Evolutionary conservation across 2,797 vertebrate species (phyloP), one percentile per base, ranked within the genome.

Genomic region (Harpagifer antarcticus): DNA sequence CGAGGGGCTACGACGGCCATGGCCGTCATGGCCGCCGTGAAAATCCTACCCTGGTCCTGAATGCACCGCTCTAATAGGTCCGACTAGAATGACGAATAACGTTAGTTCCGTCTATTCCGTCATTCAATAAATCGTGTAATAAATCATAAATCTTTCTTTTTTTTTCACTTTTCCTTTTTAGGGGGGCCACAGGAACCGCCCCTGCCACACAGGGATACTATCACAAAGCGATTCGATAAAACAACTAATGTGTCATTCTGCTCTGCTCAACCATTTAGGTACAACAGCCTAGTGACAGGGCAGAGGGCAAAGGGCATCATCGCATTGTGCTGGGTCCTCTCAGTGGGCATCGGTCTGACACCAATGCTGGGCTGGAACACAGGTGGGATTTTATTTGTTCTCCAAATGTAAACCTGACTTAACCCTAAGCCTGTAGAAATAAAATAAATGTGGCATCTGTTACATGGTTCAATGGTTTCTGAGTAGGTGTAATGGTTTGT

Each of bases 301-400:
- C 81, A 77, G 16, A 95, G 97, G 82, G 98, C 98, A 49, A 98
- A 98, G 89, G 93, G 92, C 60, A 95, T 98, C 89, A 97, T 99
- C 53, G 95, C 95, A 0, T 65, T 99, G 84, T 99, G 98, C 91
- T 99, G 98, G 98, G 86, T 97, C 48, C 85, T 99, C 63, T 99
- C 98, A 1, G 93, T 96, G 1, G 91, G 92, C 79, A 99, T 99
- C 1, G 98, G 98, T 77, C 89, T 99, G 84, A 98, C 96, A 0
- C 98, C 98, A 0, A 97, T 99, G 95, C 85, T 99, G 57, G 98
- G 98, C 81, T 99, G 98, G 98, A 95, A 98, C 93, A 94, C 53
- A 19, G 93, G 92, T 91, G 45, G 57, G 72, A 47, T 14, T 68
- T 62, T 58, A 61, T 42, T 9, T n/a, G 54, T 64, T 42, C 6